Conservation (phyloP, 2,797 vertebrate species). For the Chromobotia macracanthus region DNA sequence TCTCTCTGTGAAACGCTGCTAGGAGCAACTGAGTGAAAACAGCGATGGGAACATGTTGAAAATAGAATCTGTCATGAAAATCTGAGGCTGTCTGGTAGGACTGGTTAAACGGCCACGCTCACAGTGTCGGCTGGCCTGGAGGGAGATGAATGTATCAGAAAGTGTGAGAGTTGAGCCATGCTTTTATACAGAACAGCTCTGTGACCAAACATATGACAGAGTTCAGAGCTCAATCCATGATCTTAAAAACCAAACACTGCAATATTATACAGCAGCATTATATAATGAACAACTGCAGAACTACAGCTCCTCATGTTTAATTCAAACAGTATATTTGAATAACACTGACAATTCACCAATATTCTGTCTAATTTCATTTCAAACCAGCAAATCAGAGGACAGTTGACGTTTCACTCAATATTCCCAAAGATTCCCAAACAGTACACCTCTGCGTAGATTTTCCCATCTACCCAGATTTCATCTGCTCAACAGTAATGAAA, state of each 20-base stretch:
- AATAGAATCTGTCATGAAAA: conserved; percentile 79
- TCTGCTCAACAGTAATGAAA: conserved; percentile 36
- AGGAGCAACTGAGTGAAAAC: conserved; percentile 81
- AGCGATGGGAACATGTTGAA: conserved; percentile 80
- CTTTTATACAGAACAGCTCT: conserved; percentile 16
- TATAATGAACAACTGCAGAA: background rate
- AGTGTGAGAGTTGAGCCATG: background rate
- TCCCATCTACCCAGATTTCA: conserved; percentile 40
- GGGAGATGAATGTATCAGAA: conserved; percentile 32
- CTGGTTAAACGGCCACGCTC: conserved; percentile 76
- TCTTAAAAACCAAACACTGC: background rate
- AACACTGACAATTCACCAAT: conserved; percentile 19
- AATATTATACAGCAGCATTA: background rate
- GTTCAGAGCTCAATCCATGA: background rate
- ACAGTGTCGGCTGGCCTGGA: conserved; percentile 66
- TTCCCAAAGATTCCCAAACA: conserved; percentile 33
- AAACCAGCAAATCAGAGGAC: conserved; percentile 16
- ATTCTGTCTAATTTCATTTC: conserved; percentile 24
- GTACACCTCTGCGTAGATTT: conserved; percentile 38
- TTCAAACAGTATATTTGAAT: background rate
- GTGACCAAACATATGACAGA: conserved; percentile 29
- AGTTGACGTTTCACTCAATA: conserved; percentile 26
- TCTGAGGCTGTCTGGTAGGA: conserved; percentile 75
- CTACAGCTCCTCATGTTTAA: background rate
- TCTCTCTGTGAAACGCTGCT: conserved; percentile 80